A percentile compares a stretch with the other conserved stretches of the same genome.
Evolutionary conservation across 2,113 vertebrate species (phyloP).

Genomic region (Sylvietta virens): DNA sequence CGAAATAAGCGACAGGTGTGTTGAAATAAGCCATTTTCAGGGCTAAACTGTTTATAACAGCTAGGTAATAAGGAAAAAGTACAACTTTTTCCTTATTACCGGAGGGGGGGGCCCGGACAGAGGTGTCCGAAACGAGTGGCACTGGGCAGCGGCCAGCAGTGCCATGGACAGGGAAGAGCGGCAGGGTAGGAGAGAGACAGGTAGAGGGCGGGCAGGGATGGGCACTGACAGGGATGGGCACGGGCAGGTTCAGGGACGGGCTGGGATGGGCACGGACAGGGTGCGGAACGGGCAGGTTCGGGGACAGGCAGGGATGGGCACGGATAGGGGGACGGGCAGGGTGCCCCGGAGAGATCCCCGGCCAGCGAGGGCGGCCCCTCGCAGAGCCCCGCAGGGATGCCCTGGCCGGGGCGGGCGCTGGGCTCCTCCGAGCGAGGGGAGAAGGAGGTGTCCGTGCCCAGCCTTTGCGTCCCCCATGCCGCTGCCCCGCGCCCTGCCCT

Average conservation of each 20-base stretch:
- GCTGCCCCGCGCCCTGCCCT: neutral
- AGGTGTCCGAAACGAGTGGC: fast-evolving
- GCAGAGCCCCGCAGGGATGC: neutral
- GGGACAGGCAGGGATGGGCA: neutral
- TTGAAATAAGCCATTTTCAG: neutral
- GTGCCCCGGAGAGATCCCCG: too few relatives aligned
- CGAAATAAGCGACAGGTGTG: too few relatives aligned
- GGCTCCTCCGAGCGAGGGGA: neutral
- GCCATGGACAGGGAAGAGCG: fast-evolving
- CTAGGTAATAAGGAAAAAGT: neutral
- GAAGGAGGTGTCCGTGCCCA: neutral
- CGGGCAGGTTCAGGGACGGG: fast-evolving
- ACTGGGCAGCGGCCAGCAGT: fast-evolving
- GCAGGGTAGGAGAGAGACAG: neutral
- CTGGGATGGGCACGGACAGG: fast-evolving
- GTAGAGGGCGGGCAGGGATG: fast-evolving
- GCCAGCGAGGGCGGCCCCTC: too few relatives aligned
- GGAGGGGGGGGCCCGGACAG: neutral
- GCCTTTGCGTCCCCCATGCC: fast-evolving
- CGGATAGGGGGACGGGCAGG: too few relatives aligned
- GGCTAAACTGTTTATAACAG: neutral
- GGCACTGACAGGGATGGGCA: neutral
- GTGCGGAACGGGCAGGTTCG: fast-evolving
- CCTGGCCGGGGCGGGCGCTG: neutral
- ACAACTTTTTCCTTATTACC: too few relatives aligned